These are phyloP conservation scores for Pomatorhinus ruficollis DNA, from an alignment of 2,113 vertebrate genomes.

Conservation along the genomic window DNA sequence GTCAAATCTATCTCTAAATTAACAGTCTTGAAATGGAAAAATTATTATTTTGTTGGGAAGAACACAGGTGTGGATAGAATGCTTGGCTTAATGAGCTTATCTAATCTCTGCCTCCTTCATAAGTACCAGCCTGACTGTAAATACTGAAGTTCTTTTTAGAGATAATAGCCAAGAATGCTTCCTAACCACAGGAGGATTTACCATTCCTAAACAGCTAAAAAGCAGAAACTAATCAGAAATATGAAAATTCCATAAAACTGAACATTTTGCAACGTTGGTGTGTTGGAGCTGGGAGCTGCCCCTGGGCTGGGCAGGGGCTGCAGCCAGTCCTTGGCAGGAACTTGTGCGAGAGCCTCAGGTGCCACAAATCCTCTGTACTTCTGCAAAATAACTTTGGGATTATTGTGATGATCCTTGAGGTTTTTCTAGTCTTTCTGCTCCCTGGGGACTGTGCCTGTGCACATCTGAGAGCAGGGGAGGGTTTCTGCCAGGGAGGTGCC, in stretches of 20 bases:
- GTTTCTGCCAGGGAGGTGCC: neutral
- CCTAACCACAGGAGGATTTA: neutral
- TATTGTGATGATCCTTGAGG: neutral
- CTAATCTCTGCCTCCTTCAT: neutral
- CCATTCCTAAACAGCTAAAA: neutral
- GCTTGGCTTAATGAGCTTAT: neutral
- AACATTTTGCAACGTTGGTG: neutral
- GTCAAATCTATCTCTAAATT: neutral
- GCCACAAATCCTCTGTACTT: neutral
- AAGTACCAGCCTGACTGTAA: neutral
- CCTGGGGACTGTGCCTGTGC: neutral
- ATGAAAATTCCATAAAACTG: rapidly evolving
- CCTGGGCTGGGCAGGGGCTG: neutral
- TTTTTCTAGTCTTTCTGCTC: neutral
- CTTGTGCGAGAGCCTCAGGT: neutral
- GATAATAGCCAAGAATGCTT: neutral
- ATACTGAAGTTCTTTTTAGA: neutral
- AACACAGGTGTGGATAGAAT: neutral
- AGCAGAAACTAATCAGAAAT: neutral
- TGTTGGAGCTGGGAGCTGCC: neutral
- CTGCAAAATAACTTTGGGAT: neutral
- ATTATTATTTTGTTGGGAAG: neutral
- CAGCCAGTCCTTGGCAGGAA: neutral
- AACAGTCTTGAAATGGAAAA: neutral
- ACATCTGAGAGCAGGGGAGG: neutral